Evolutionary conservation across 2,888 invertebrate genomes (phyloP).

Genomic region (Pegoplata infirma): DNA sequence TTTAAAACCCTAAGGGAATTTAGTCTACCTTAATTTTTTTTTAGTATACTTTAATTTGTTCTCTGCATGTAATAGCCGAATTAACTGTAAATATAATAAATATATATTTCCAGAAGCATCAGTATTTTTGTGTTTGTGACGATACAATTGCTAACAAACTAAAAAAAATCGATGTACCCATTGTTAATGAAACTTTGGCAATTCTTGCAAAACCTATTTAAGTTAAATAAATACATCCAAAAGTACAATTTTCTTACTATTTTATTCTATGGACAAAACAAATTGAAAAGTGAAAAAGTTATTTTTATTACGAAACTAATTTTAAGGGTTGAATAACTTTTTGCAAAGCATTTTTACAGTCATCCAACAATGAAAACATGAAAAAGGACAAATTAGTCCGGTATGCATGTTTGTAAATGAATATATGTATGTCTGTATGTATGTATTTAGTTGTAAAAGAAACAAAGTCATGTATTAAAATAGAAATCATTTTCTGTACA

Average conservation of each 20-base stretch:
- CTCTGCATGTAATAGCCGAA: too few species aligned
- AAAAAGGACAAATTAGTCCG: slow-evolving; percentile 3
- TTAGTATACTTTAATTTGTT: too few species aligned
- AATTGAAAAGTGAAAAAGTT: slow-evolving; percentile 50
- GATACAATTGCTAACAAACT: too few species aligned
- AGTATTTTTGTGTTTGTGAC: too few species aligned
- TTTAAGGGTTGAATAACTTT: slow-evolving; percentile 44
- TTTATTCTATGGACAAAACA: slow-evolving; percentile 46
- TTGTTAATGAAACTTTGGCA: slow-evolving; percentile 27
- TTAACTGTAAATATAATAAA: too few species aligned
- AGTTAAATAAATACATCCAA: slow-evolving; percentile 28
- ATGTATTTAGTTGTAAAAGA: neutral
- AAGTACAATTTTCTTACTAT: neutral
- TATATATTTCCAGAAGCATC: too few species aligned
- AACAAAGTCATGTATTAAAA: neutral
- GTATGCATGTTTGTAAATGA: too few species aligned
- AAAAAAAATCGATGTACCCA: too few species aligned
- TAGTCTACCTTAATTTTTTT: too few species aligned
- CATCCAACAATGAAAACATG: neutral
- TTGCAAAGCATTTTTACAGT: neutral
- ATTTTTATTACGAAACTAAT: slow-evolving; percentile 48
- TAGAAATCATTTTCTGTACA: neutral
- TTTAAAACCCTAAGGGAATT: too few species aligned
- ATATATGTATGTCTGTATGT: too few species aligned
- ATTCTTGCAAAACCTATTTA: slow-evolving; percentile 19